phyloP scores from a whole-genome alignment of 2,113 vertebrate genomes.

The Barbus barbus region DNA sequence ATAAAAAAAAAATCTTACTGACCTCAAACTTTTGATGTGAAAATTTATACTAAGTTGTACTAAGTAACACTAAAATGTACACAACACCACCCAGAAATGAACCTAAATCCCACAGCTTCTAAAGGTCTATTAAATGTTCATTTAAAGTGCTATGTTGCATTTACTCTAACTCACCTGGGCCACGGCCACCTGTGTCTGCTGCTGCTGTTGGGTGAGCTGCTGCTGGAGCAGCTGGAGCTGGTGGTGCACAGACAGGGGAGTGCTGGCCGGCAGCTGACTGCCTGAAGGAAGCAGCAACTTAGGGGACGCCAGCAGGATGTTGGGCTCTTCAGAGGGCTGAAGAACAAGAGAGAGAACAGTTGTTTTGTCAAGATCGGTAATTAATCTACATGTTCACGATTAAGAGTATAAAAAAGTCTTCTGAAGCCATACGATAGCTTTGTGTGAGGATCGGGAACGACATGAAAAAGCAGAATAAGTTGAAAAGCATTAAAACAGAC shows the following conservation, averaged over 20 bases:
- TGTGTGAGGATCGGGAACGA: not conserved
- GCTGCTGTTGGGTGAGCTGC: conserved; percentile 93
- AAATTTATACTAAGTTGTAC: too few species aligned
- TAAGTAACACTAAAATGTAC: too few species aligned
- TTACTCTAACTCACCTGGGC: conserved; percentile 81
- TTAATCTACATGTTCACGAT: not conserved
- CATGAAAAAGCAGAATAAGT: not conserved
- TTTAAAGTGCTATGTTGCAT: too few species aligned
- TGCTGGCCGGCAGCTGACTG: conserved; percentile 71
- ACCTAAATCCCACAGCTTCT: not conserved
- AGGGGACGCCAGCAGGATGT: conserved; percentile 81
- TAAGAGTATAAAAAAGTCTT: not conserved
- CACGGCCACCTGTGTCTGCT: conserved; percentile 94
- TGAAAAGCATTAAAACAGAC: not conserved
- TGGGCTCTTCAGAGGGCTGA: conserved; percentile 78
- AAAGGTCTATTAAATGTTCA: not conserved
- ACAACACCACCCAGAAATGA: not conserved
- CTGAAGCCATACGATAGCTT: not conserved
- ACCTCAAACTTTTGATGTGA: not conserved
- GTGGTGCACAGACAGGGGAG: conserved; percentile 87
- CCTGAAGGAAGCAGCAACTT: conserved; percentile 84
- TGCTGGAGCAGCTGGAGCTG: conserved; percentile 95
- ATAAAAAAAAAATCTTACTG: not conserved
- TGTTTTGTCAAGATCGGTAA: not conserved
- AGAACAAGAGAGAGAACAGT: not conserved